Base-by-base conservation (phyloP, 2,113 vertebrate genomes). In the Hippoglossus stenolepis region DNA sequence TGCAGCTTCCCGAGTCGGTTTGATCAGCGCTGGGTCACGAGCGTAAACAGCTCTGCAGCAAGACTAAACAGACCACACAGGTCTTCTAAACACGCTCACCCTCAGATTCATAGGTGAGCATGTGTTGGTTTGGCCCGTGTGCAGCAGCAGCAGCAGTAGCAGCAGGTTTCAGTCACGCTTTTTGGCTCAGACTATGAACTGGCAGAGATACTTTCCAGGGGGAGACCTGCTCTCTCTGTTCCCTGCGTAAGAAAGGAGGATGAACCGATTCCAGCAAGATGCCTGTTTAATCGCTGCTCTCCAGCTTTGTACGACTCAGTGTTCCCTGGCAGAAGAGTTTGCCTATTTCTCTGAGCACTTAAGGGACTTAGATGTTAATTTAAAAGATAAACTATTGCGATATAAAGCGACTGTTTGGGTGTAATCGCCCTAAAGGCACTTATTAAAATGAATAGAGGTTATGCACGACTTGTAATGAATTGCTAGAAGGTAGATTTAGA, bases 61-160 rank as follows among this genome's bases (percentile, higher is more conserved):
- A 95, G 94, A 92, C 93, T 93, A 94, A 95, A 95, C 93, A 92
- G 89, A 90, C 91, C 89, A 90, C 88, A 91, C 85, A 79, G 86
- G 89, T 80, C 85, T 73, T 85, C 40, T 63, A 89, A 90, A 91
- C 86, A 83, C 69, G 49, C 43, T 68, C 45, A 40, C 38, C 17
- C 73, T 24, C 67, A 65, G 57, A 75, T 64, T 80, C 65, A 49
- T 70, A 87, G 83, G 88, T 89, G 84, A 83, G 83, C 80, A 28
- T 6, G 67, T 65, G 75, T 28, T 11, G 17, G 62, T 75, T 72
- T 73, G 66, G 70, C 70, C 35, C 3, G 51, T 2, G 38, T 59
- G 74, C 72, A 65, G 79, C 58, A 77, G 65, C 47, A 49, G 47
- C 56, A 56, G 24, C 23, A 23, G 53, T 20, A 21, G n/a, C 35